These are phyloP conservation scores for Temnothorax nylanderi DNA, from an alignment of 1,140 invertebrate species.

Conservation along the genomic window DNA sequence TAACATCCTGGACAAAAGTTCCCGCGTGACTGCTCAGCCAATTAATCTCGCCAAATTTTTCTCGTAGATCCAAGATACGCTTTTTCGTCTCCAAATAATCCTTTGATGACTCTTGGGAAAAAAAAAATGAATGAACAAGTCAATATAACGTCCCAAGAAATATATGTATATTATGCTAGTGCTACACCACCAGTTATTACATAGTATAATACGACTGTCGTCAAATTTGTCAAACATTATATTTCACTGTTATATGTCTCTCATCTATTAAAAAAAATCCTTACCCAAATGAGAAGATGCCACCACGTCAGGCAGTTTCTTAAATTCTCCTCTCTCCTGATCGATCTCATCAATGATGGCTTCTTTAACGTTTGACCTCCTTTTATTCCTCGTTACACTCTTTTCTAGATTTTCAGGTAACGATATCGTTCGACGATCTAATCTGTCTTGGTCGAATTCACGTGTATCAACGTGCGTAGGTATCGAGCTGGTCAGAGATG, in stretches of 20 bases:
- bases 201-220: not conserved
- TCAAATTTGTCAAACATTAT: not conserved
- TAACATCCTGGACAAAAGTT: conserved; percentile 85
- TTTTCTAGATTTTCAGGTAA: conserved; percentile 42
- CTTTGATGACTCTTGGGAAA: conserved; percentile 73
- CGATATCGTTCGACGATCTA: conserved; percentile 31
- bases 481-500: conserved; percentile 63
- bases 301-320: conserved; percentile 61
- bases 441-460: not conserved
- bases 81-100: conserved; percentile 88
- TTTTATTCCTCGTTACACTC: conserved; percentile 67
- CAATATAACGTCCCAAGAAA: not conserved
- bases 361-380: conserved; percentile 75
- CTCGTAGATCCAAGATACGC: conserved; percentile 86
- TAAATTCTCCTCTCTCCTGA: conserved; percentile 68
- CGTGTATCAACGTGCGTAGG: conserved; percentile 10
- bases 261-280: not conserved
- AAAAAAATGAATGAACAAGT: conserved; percentile 41
- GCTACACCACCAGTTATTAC: not conserved
- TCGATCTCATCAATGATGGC: conserved; percentile 80
- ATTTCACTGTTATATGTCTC: too few species aligned
- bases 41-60: conserved; percentile 87
- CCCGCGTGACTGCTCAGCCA: conserved; percentile 87
- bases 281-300: conserved; percentile 67
- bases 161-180: not conserved